Evolutionary conservation across 2,888 invertebrate species (phyloP), one percentile per base, ranked within the genome.

Genomic region (Sylvicola fuscatus): DNA sequence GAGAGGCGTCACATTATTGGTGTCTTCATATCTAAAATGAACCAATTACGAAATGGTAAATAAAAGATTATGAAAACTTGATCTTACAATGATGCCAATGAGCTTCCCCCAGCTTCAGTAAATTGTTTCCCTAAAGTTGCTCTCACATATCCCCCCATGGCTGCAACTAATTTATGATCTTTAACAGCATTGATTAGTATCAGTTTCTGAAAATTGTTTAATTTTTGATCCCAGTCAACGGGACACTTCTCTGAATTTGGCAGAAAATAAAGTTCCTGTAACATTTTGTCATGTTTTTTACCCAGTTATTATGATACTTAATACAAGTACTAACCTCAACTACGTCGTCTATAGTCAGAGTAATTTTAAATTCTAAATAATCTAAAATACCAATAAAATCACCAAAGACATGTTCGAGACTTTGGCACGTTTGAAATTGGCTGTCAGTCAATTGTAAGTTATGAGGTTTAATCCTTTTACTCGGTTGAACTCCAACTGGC

Each of bases 161-260:
- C 83, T 47, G 81, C 76, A 16, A 84, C 72, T 14, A 90, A 62
- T 54, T 79, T 78, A 48, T 87, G 83, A 53, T 81, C 82, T 44
- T 71, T 72, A 34, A 87, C 64, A 16, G 71, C 64, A 54, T 78
- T 80, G 2, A 89, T 51, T 26, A 89, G 53, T 66, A 89, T 71
- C 8, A 90, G 60, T 53, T 86, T 87, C 48, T 86, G 79, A 51
- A 87, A 84, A 37, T 70, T 57, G 2, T 61, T 64, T 14, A 89
- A 52, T 11, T 53, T 58, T 1, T 50, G 49, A 51, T 83, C 54
- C 84, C 83, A 87, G 27, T 70, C 48, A 3, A 6, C n/a, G 6
- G n/a, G 6, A 13, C 4, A 5, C n/a, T 29, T 29, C n/a, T 4
- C 6, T n/a, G 29, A 13, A 13, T 4, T 7, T n/a, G 29, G 29